phyloP scores from a whole-genome alignment of 2,888 invertebrate species.

The Xanthia togata region DNA sequence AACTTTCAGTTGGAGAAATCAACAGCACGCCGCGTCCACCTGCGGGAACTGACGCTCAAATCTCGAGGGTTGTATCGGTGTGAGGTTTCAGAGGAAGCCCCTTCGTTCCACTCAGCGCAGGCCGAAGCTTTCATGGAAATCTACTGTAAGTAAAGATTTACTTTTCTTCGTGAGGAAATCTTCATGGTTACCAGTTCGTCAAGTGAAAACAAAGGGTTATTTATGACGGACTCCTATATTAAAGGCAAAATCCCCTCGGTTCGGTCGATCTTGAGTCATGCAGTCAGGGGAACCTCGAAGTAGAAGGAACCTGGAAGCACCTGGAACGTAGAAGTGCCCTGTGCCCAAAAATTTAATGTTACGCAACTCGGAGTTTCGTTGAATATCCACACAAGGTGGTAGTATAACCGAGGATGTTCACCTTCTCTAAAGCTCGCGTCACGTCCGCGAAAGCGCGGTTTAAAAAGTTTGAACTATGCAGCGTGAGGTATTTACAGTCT shows the following conservation, averaged over 20 bases:
- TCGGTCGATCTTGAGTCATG: background rate
- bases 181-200: too few relatives aligned
- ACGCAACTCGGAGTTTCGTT: background rate
- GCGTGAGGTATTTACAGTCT: slow-evolving; percentile 42
- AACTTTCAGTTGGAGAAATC: slow-evolving; percentile 90
- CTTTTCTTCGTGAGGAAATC: background rate
- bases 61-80: slow-evolving; percentile 94
- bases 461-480: slow-evolving; percentile 34
- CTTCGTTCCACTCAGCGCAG: slow-evolving; percentile 94
- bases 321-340: background rate
- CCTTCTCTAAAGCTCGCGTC: slow-evolving; percentile 11
- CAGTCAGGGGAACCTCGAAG: background rate
- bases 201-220: background rate
- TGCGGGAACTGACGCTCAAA: slow-evolving; percentile 92
- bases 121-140: slow-evolving; percentile 93
- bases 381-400: background rate
- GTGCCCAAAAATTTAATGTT: background rate
- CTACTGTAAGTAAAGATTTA: slow-evolving; percentile 90
- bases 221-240: background rate
- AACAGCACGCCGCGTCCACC: slow-evolving; percentile 91
- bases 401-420: background rate
- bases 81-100: slow-evolving; percentile 94
- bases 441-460: slow-evolving; percentile 14
- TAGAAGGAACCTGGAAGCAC: too few relatives aligned
- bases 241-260: background rate